These are phyloP conservation scores for Drosophila colorata DNA, from an alignment of 2,888 invertebrate species.

Conservation along the genomic window DNA sequence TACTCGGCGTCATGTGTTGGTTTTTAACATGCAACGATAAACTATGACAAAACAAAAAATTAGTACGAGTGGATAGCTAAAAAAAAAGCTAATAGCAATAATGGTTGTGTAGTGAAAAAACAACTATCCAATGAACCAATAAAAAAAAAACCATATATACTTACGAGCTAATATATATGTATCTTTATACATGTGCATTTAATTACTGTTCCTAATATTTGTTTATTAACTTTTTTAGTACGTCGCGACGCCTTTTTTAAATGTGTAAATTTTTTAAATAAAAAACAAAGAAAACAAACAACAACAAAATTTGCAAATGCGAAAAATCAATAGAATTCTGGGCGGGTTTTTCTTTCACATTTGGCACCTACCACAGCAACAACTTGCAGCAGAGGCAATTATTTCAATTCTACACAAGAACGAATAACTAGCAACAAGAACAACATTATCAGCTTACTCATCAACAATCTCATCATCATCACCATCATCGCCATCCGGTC, in stretches of 20 bases:
- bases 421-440: background rate
- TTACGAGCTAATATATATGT: slow-evolving; percentile 13
- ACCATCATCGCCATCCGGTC: slow-evolving; percentile 41
- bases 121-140: slow-evolving; percentile 7
- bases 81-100: slow-evolving; percentile 1
- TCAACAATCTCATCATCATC: slow-evolving; percentile 4
- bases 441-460: slow-evolving; percentile 3
- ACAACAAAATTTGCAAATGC: slow-evolving; percentile 2
- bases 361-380: background rate
- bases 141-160: slow-evolving; percentile 5
- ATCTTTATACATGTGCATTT: slow-evolving; percentile 65
- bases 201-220: slow-evolving; percentile 52
- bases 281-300: slow-evolving; percentile 7
- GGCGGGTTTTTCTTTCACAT: background rate
- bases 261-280: slow-evolving; percentile 45
- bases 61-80: background rate
- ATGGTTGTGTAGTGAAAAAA: slow-evolving; percentile 22
- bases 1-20: slow-evolving; percentile 56
- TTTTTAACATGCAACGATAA: slow-evolving; percentile 25
- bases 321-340: slow-evolving; percentile 56
- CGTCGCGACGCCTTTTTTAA: slow-evolving; percentile 16
- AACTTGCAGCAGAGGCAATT: slow-evolving; percentile 46
- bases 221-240: slow-evolving; percentile 34
- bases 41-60: background rate
- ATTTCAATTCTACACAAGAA: slow-evolving; percentile 53